Evolutionary conservation across 2,888 invertebrate species (phyloP), one percentile per base, ranked within the genome.

Genomic region (Andrena trimmerana): DNA sequence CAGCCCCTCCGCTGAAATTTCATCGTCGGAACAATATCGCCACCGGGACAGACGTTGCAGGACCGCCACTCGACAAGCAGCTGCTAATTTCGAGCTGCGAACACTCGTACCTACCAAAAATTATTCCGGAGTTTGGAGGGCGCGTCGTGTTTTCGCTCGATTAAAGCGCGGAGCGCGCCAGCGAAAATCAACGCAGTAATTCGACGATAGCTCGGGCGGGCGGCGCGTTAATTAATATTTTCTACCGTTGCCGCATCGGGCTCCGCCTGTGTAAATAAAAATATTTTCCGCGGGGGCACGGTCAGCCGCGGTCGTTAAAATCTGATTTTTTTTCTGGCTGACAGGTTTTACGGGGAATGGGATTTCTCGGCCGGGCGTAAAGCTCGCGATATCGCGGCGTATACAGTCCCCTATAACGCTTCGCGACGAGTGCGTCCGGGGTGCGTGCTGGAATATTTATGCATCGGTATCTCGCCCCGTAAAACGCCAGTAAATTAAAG

Each of bases 401-500:
- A 20, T 31, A 69, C 50, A 54, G 59, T 13, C 16, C 66, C 20
- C 70, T 52, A 63, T 70, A 74, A 73, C 72, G 50, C 57, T 57
- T 7, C 66, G 52, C 65, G 68, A 66, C 60, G 71, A 74, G 63
- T 65, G 62, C 77, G 79, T 83, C 67, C 67, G 73, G 50, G 69
- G 31, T 72, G 69, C 63, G 80, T 63, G 76, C 50, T 70, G 31
- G 73, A 74, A 83, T 77, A 80, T 77, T 77, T 79, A 70, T 71
- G 33, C 65, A 24, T 36, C 29, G 31, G 57, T 29, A 59, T 74
- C 62, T 16, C 66, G 54, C 10, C 29, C 8, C 50, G 50, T 59
- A 29, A 59, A 71, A 72, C 66, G 24, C 29, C 65, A 70, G 77
- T 77, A 75, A 88, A 86, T 87, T 86, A 86, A 63, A 74, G 72